Conservation (phyloP, 1,140 invertebrate genomes). For the Eufriesea mexicana region DNA sequence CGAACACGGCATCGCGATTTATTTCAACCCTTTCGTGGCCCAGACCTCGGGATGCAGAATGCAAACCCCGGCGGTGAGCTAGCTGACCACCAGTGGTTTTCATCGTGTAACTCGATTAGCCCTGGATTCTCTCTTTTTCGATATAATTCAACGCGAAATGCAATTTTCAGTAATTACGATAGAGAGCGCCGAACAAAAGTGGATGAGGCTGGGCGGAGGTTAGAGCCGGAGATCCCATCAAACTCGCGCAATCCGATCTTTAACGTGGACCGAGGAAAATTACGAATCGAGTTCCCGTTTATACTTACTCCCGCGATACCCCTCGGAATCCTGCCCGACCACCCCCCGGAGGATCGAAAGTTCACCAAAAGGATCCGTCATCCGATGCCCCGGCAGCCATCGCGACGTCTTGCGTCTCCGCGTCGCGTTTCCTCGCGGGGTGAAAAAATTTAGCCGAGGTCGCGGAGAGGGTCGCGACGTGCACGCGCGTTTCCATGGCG, state of each 20-base stretch:
- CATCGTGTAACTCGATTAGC: slow-evolving; percentile 79
- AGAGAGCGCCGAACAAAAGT: slow-evolving; percentile 50
- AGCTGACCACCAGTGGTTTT: slow-evolving; percentile 78
- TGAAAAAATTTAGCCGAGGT: background rate
- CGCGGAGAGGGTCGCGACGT: background rate
- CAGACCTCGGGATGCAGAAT: slow-evolving; percentile 64
- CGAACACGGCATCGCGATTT: slow-evolving; percentile 67
- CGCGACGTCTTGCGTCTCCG: too few species aligned
- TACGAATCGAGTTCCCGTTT: slow-evolving; percentile 33
- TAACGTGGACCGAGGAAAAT: slow-evolving; percentile 49
- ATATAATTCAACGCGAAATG: slow-evolving; percentile 76
- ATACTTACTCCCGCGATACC: too few species aligned
- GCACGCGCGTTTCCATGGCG: background rate
- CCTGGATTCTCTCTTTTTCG: slow-evolving; percentile 70
- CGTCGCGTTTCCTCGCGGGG: too few species aligned
- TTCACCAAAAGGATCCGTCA: too few species aligned
- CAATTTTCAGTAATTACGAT: slow-evolving; percentile 78
- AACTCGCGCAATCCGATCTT: slow-evolving; percentile 60
- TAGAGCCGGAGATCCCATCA: slow-evolving; percentile 49
- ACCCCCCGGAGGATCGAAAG: too few species aligned
- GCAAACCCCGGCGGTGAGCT: slow-evolving; percentile 71
- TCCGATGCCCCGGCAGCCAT: too few species aligned
- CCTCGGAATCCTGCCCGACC: too few species aligned
- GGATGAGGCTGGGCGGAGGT: background rate
- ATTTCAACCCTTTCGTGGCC: slow-evolving; percentile 68